Evolutionary conservation across 1,140 invertebrate species (phyloP), one percentile per base, ranked within the genome.

Genomic region (Dreissena rostriformis): DNA sequence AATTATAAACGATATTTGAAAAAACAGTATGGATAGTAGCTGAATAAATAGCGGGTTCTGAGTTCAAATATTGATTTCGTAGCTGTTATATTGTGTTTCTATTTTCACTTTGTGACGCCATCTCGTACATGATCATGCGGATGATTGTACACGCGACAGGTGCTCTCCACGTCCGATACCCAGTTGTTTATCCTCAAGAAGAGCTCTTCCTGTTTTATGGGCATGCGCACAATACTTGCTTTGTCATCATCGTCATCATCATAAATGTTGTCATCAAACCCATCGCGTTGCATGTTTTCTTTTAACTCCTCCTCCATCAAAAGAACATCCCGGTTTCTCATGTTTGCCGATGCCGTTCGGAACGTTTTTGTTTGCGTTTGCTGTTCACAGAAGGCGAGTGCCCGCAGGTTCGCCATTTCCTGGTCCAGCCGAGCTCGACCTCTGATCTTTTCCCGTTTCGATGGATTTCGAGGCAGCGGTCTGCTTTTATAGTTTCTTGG

Each of bases 391-490:
- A 90, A 90, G 0, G 90, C 90, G 15, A 85, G 75, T 10, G 90
- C 90, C 82, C 86, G 73, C 75, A 90, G 86, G 70, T 90, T 90
- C n/a, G 90, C 90, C 86, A 90, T 86, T 82, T 90, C 90, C 61
- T 90, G 88, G 65, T 90, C 90, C 52, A 90, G 81, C 14, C 90
- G 71, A 29, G 90, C 90, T 55, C 87, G 88, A 68, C 90, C 90
- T 82, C 88, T 90, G 49, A 90, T 89, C 83, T 89, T 89, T 75
- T 90, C 90, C 28, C 88, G 77, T 51, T 84, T 82, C 26, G 86
- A 88, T 11, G 90, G 90, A 85, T 89, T 88, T 75, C 68, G 85
- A 0, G 90, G 87, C 28, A 89, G 57, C 15, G 57, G 24, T 70
- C 86, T 82, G 22, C 81, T 77, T 22, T 73, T 84, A 22, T 82